Evolutionary conservation across 2,797 vertebrate species (phyloP).

Genomic region (Babyrousa celebensis): DNA sequence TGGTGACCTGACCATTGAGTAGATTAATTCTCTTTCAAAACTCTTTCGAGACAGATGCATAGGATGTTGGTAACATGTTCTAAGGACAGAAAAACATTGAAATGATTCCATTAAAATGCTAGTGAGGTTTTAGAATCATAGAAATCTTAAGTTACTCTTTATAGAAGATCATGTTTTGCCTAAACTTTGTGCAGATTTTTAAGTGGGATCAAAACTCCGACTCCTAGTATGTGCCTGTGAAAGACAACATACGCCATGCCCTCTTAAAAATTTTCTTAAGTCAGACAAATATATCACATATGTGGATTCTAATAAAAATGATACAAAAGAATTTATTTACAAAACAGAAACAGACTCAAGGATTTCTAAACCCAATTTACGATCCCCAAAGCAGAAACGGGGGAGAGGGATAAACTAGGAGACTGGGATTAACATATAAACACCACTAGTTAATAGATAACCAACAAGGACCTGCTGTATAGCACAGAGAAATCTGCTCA

Average conservation of each 20-base stretch:
- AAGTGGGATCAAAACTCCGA: constrained; percentile 49
- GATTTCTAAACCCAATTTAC: too few species aligned
- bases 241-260: neutral
- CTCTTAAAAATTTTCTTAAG: neutral
- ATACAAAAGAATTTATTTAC: too few species aligned
- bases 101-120: constrained; percentile 50
- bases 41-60: constrained; percentile 5
- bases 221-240: neutral
- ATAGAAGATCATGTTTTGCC: constrained; percentile 31
- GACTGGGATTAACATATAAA: too few species aligned
- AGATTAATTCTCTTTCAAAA: constrained; percentile 2
- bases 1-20: neutral
- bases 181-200: constrained; percentile 55
- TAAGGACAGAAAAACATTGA: constrained; percentile 23
- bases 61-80: neutral
- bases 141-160: constrained; percentile 50
- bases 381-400: too few species aligned
- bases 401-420: too few species aligned
- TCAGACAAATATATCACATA: too few species aligned
- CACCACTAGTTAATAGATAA: too few species aligned
- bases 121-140: constrained; percentile 58
- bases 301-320: too few species aligned
- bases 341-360: too few species aligned
- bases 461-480: too few species aligned
- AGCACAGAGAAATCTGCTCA: too few species aligned